phyloP scores from a whole-genome alignment of 2,888 invertebrate species.

The Plusia festucae region DNA sequence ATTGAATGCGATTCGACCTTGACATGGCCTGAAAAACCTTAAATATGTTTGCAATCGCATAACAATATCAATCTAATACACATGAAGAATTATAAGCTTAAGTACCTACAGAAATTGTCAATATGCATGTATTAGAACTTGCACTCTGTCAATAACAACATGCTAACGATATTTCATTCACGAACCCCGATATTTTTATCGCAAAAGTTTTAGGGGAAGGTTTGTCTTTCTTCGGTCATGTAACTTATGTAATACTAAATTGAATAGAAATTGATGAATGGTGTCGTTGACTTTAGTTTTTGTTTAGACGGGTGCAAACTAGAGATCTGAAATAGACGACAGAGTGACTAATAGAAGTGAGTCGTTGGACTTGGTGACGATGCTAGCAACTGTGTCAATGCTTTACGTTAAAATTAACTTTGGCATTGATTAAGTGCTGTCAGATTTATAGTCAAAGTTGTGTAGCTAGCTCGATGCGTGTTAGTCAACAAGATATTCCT shows the following conservation, averaged over 20 bases:
- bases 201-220: conserved; percentile 12
- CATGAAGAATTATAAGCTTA: too few relatives aligned
- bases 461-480: background rate
- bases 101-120: too few relatives aligned
- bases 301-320: background rate
- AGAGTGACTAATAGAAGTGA: conserved; percentile 12
- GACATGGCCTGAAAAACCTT: too few relatives aligned
- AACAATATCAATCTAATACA: too few relatives aligned
- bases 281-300: conserved; percentile 42
- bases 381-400: background rate
- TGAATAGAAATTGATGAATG: conserved; percentile 28
- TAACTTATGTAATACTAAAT: conserved; percentile 5
- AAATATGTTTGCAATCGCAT: too few relatives aligned
- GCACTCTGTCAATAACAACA: too few relatives aligned
- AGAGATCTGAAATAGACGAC: conserved; percentile 8
- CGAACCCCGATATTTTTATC: background rate
- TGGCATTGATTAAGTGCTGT: conserved; percentile 24
- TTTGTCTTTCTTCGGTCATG: conserved; percentile 2
- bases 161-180: background rate
- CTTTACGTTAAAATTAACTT: conserved; percentile 23
- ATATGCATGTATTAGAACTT: too few relatives aligned
- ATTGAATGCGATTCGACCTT: background rate
- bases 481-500: background rate
- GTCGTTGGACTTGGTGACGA: conserved; percentile 7
- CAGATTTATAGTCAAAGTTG: conserved; percentile 12